Conservation (phyloP, 2,113 vertebrate species). For the Oceanites oceanicus region DNA sequence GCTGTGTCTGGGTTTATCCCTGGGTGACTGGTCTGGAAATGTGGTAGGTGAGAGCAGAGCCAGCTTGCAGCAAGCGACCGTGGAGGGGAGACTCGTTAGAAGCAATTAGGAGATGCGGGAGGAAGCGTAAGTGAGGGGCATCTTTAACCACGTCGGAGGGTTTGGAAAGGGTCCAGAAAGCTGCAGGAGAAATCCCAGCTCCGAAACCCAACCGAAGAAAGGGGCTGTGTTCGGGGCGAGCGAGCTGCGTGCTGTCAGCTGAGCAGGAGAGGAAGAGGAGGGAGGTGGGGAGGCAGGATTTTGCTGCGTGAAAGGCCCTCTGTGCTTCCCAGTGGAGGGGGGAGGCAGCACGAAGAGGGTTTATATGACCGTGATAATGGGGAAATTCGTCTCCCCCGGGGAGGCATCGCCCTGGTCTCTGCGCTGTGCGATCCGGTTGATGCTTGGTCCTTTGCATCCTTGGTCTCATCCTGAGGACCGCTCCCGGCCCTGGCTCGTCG, state of each 20-base stretch:
- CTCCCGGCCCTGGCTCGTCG: neutral
- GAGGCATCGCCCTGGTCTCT: fast-evolving
- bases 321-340: neutral
- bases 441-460: fast-evolving
- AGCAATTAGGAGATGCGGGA: neutral
- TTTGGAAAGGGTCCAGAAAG: constrained; percentile 3
- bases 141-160: neutral
- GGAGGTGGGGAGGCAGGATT: neutral
- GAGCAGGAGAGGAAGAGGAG: neutral
- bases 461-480: fast-evolving
- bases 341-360: neutral
- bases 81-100: neutral
- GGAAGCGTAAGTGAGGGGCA: neutral
- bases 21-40: fast-evolving
- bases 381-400: neutral
- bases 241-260: neutral
- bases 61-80: neutral
- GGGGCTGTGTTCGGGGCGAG: neutral
- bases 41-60: fast-evolving
- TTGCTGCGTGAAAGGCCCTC: neutral
- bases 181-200: neutral
- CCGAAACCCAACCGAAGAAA: neutral
- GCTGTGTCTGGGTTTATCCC: neutral
- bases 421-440: fast-evolving
- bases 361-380: fast-evolving